Base-by-base conservation (phyloP, 2,888 invertebrate species). In the Emmelina monodactyla region DNA sequence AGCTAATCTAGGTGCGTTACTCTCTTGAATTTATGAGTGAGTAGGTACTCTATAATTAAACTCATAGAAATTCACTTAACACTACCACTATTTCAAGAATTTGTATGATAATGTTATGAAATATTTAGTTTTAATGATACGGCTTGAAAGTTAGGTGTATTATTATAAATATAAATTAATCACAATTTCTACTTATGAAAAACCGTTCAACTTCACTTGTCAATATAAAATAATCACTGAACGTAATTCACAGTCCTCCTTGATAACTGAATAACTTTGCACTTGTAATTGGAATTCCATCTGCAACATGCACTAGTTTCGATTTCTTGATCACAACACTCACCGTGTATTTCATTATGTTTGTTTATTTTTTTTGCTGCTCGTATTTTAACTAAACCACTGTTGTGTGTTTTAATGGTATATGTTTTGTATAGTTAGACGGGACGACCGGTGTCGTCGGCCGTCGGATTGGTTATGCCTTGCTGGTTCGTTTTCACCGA, bases 391-490 rank as follows among this genome's bases (percentile, higher is more conserved):
- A 72, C 75, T 78, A 75, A 69, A 68, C 59, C 71, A 75, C 72
- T 68, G 49, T 51, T 55, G 58, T 51, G 52, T 53, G 57, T 54
- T 57, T 54, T 48, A 45, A 51, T 46, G n/a, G n/a, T n/a, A 57
- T 48, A 56, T 60, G 44, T 52, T 48, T 51, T 47, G n/a, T n/a
- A 54, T 44, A 41, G 50, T 53, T 58, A 49, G 58, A 58, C 66
- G 58, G 62, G 64, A 61, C 76, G 68, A 67, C 72, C 60, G 67
- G 50, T 50, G 61, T 44, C 59, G 52, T 61, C 75, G 71, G 70
- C 78, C 64, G 75, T 75, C 80, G 78, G 78, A 81, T 73, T 75
- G 56, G 72, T 68, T 78, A 78, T 79, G 81, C 78, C 65, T 62
- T 71, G 67, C 68, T 58, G 61, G 58, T 49, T 62, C 53, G 60